Evolutionary conservation across 2,888 invertebrate species (phyloP).

Genomic region (Rosalia funebris): DNA sequence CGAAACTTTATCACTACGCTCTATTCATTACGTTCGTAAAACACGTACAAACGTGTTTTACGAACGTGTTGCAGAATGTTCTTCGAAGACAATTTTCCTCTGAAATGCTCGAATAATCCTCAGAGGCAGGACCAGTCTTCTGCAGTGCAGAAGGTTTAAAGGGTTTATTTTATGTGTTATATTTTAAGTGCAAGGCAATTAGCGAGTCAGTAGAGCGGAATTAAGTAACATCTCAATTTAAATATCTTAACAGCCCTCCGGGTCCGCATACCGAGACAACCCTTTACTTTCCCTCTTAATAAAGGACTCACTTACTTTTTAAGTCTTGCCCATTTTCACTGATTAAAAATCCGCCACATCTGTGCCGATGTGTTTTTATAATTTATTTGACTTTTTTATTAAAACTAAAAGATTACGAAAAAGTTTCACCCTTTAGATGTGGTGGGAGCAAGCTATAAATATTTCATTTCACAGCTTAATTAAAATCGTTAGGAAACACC

Average conservation of each 20-base stretch:
- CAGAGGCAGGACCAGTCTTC: constrained; percentile 34
- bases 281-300: constrained; percentile 44
- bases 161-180: constrained; percentile 61
- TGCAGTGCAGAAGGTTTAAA: constrained; percentile 46
- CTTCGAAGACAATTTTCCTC: constrained; percentile 6
- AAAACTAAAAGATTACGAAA: constrained; percentile 24
- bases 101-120: constrained; percentile 21
- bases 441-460: constrained; percentile 11
- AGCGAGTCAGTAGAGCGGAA: constrained; percentile 64
- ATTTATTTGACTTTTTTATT: constrained; percentile 40
- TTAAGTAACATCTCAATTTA: constrained; percentile 65
- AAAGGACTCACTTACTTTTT: constrained; percentile 45
- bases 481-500: constrained; percentile 6
- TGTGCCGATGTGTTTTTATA: constrained; percentile 55
- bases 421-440: constrained; percentile 9
- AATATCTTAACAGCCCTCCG: constrained; percentile 58
- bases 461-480: constrained; percentile 18
- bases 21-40: too few relatives aligned
- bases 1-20: too few relatives aligned
- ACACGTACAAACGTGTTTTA: too few relatives aligned
- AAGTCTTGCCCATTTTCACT: constrained; percentile 55
- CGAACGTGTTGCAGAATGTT: constrained; percentile 8
- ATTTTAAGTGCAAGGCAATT: constrained; percentile 62
- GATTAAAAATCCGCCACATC: constrained; percentile 61
- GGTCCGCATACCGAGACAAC: constrained; percentile 34